Evolutionary conservation across 2,113 vertebrate species (phyloP).

Genomic region (Ciconia boyciana): DNA sequence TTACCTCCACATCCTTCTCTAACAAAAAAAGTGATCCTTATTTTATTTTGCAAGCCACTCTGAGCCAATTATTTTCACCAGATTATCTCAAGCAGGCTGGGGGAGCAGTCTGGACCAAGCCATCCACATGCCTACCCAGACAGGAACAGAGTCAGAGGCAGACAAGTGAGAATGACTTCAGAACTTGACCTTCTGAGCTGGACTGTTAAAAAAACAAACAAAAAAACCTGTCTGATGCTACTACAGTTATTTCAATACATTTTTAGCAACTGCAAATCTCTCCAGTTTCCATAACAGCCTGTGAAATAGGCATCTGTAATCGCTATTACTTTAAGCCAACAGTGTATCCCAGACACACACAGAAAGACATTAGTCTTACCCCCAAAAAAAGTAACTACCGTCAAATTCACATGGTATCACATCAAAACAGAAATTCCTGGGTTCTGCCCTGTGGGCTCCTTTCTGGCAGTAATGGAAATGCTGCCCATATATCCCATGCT

Average conservation of each 20-base stretch:
- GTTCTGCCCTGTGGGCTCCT: neutral
- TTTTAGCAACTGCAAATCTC: neutral
- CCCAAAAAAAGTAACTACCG: accelerated
- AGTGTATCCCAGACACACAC: neutral
- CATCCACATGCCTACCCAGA: neutral
- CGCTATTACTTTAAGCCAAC: neutral
- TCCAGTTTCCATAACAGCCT: neutral
- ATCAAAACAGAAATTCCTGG: neutral
- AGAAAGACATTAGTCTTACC: no score
- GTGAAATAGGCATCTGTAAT: neutral
- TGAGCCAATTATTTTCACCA: neutral
- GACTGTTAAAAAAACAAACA: neutral
- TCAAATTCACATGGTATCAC: neutral
- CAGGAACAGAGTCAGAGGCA: neutral
- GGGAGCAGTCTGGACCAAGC: neutral
- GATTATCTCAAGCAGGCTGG: neutral
- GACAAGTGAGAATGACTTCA: neutral
- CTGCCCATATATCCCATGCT: neutral
- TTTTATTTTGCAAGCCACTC: neutral
- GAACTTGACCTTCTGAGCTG: neutral
- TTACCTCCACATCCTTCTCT: neutral
- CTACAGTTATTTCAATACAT: neutral
- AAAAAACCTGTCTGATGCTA: neutral
- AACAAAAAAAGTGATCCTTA: accelerated
- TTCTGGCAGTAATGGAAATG: neutral